Evolutionary conservation across 2,888 invertebrate species (phyloP).

Genomic region (Odontothrips loti): DNA sequence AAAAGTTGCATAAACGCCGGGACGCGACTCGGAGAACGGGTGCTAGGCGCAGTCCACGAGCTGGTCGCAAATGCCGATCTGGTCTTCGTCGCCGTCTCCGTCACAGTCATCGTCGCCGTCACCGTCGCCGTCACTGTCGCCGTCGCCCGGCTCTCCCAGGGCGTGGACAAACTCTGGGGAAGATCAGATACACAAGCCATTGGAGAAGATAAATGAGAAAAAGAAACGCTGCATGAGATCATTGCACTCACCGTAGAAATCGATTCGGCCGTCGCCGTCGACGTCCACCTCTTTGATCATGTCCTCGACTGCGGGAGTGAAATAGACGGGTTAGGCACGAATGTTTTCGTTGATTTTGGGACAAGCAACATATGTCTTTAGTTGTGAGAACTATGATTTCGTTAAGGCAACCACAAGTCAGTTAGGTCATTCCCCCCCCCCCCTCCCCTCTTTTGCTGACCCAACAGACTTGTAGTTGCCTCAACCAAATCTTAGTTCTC

Average conservation of each 20-base stretch:
- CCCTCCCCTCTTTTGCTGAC: no score
- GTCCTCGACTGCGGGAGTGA: constrained; percentile 83
- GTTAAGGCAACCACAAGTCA: no score
- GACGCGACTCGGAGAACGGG: no score
- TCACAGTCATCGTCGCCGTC: constrained; percentile 37
- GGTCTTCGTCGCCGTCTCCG: constrained; percentile 29
- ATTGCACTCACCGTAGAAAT: constrained; percentile 71
- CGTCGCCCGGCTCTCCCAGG: constrained; percentile 66
- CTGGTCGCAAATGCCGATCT: not conserved
- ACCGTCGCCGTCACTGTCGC: constrained; percentile 39
- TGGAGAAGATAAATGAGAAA: no score
- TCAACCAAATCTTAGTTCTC: no score
- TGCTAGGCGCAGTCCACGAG: not conserved
- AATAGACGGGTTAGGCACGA: no score
- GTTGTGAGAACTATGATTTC: no score
- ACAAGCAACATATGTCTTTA: no score
- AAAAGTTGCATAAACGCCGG: no score
- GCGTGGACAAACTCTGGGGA: constrained; percentile 74
- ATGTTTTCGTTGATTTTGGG: no score
- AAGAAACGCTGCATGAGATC: constrained; percentile 39
- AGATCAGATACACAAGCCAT: constrained; percentile 34
- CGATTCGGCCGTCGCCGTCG: constrained; percentile 89
- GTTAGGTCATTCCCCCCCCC: no score
- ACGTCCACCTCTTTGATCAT: constrained; percentile 96
- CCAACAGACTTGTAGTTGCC: no score